A percentile compares a stretch with the other conserved stretches of the same genome.
phyloP scores from a whole-genome alignment of 2,888 invertebrate species.

The Ceramica pisi region DNA sequence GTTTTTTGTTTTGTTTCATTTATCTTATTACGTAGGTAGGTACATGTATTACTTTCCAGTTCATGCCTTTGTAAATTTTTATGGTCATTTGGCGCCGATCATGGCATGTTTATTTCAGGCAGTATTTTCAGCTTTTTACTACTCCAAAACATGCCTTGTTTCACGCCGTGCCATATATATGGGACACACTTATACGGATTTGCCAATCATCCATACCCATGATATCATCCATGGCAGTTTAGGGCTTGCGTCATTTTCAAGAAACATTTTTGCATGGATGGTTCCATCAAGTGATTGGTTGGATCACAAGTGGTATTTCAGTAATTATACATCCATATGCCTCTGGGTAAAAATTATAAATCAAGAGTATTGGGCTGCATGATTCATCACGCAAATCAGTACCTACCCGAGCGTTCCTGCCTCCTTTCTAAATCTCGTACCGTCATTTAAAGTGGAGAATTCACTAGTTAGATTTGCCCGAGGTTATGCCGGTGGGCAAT shows the following conservation, averaged over 20 bases:
- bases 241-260: neutral
- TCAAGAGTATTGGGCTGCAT: slow-evolving; percentile 9
- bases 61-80: no score
- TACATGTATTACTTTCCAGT: neutral
- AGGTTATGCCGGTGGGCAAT: no score
- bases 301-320: neutral
- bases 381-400: slow-evolving; percentile 11
- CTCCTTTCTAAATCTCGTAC: no score
- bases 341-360: neutral
- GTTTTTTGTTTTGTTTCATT: no score
- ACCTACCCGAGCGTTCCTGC: neutral
- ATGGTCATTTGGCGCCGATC: no score
- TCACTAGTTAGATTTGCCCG: neutral
- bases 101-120: slow-evolving; percentile 4
- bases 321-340: neutral
- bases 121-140: neutral
- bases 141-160: neutral
- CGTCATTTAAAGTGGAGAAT: neutral
- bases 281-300: neutral
- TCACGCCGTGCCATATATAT: neutral
- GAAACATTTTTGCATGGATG: slow-evolving; percentile 15
- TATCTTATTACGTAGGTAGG: no score
- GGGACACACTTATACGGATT: neutral
- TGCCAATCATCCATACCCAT: neutral
- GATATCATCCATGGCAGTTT: neutral